Evolutionary conservation across 1,140 invertebrate species (phyloP), one percentile per base, ranked within the genome.

Genomic region (Plodia interpunctella): DNA sequence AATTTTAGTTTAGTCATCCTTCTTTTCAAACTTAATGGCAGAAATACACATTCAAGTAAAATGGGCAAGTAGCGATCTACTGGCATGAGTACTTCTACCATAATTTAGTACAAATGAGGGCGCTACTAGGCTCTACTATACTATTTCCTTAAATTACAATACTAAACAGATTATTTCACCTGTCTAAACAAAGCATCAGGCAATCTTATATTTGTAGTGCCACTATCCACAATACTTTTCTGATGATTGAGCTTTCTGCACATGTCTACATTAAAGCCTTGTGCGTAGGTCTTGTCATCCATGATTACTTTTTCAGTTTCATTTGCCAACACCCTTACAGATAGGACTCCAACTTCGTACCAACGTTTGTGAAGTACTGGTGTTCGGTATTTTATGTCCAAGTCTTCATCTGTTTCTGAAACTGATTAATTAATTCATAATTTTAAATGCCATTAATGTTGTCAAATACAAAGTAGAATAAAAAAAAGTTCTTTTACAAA

Each of bases 221-320:
- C 85, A 53, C 82, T 85, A 49, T 88, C 85, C 9, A 87, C 77
- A 51, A 88, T 88, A 65, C 83, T 85, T 62, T 88, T 88, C 55
- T 85, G 75, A 44, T 68, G 59, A 63, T 86, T 88, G 11, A 88
- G 59, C 57, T 71, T 70, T 11, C 65, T 57, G 49, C 85, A 88
- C 56, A 70, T 74, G 13, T 86, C 73, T 55, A 65, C 21, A n/a
- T 57, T 1, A n/a, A 44, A 9, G n/a, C 32, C 21, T 25, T 53
- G 17, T 5, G 5, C n/a, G 25, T 53, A 25, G 2, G 10, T n/a
- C n/a, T 11, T n/a, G n/a, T 0, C 4, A 13, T 21, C 20, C 15
- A 6, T 1, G 0, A n/a, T 13, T 5, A 21, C 10, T 5, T 25
- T n/a, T 6, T 15, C 19, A 21, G 49, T 59, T 20, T 49, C 49